Conservation (phyloP, 2,888 invertebrate genomes). For the Lagria hirta region DNA sequence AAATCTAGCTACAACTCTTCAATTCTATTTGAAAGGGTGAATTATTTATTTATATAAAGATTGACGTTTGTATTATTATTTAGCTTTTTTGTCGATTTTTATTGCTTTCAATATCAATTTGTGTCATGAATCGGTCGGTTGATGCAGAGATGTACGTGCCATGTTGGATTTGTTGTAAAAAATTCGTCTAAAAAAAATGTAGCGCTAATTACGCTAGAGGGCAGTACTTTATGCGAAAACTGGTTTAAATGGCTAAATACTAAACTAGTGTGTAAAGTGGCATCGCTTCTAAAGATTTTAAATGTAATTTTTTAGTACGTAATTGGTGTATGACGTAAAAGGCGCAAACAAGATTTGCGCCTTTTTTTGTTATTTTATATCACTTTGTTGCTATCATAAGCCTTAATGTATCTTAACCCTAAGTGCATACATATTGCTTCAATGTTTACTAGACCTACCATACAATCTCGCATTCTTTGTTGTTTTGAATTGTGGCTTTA, state of each 20-base stretch:
- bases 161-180: too few species aligned
- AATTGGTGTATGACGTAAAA: conserved; percentile 49
- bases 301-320: too few species aligned
- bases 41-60: conserved; percentile 40
- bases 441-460: conserved; percentile 19
- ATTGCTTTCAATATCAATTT: conserved; percentile 46
- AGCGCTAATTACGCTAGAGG: conserved; percentile 4
- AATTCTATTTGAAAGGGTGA: conserved; percentile 38
- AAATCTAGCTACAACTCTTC: conserved; percentile 43
- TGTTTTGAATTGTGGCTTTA: conserved; percentile 22
- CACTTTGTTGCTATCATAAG: conserved; percentile 36
- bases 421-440: conserved; percentile 43
- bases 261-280: too few species aligned
- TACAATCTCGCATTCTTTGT: conserved; percentile 19
- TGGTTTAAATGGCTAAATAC: too few species aligned
- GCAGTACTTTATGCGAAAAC: conserved; percentile 15
- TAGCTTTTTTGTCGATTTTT: conserved; percentile 34
- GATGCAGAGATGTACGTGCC: too few species aligned
- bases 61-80: conserved; percentile 30
- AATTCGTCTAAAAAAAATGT: conserved; percentile 7
- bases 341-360: conserved; percentile 34
- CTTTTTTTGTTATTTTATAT: conserved; percentile 11
- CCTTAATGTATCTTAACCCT: conserved; percentile 37
- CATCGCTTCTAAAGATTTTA: too few species aligned
- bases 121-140: too few species aligned